Conservation (phyloP, 2,113 vertebrate genomes). For the Amazona guildingii region DNA sequence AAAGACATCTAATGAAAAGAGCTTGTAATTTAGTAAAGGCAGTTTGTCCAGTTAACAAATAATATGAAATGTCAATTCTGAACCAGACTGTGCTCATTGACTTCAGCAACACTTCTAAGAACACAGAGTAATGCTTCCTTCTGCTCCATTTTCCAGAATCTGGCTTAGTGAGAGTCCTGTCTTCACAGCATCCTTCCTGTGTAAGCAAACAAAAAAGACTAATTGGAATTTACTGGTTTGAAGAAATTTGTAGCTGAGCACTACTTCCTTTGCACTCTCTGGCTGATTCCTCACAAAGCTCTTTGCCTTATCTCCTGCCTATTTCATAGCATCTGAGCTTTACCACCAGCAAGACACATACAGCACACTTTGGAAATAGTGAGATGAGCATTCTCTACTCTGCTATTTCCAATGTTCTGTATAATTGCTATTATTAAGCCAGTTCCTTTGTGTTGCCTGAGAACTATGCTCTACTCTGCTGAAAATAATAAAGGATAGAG, state of each 20-base stretch:
- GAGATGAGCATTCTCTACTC: not conserved
- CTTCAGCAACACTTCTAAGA: not conserved
- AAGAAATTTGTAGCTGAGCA: not conserved
- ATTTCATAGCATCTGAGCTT: not conserved
- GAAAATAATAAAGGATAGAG: not conserved
- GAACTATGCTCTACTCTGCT: not conserved
- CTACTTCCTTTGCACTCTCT: not conserved
- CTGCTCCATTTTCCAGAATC: not conserved
- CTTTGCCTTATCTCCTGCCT: not conserved
- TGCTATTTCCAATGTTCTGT: not conserved
- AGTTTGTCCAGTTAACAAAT: not conserved
- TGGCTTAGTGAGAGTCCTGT: not conserved
- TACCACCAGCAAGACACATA: not conserved
- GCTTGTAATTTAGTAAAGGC: not conserved
- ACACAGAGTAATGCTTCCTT: not conserved
- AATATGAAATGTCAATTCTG: not conserved
- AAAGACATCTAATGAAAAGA: not conserved
- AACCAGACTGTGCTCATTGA: not conserved
- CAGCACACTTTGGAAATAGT: not conserved
- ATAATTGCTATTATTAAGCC: slow-evolving; percentile 7
- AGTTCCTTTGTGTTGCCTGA: not conserved
- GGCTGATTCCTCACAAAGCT: not conserved
- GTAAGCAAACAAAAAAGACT: not conserved
- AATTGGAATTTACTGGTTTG: not conserved
- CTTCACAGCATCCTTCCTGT: not conserved